Evolutionary conservation across 2,113 vertebrate genomes (phyloP), one percentile per base, ranked within the genome.

Genomic region (Orthonyx spaldingii): DNA sequence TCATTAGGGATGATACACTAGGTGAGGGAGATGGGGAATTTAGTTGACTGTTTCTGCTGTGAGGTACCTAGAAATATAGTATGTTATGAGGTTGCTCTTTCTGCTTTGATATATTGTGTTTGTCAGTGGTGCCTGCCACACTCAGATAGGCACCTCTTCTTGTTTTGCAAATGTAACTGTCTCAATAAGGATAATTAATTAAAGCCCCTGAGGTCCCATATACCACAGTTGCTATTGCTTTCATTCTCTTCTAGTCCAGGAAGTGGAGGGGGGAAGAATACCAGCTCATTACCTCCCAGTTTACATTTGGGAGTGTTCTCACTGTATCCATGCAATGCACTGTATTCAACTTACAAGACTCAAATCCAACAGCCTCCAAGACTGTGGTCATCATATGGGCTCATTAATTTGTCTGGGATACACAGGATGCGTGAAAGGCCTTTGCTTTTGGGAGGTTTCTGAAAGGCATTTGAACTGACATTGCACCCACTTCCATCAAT

Each of bases 1-100:
- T 95, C 91, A 94, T 94, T 91, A 96, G 35, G 59, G 59, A 96
- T 94, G 89, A 96, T 96, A 85, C 87, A 93, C 81, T 96, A 95
- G 90, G 84, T 84, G 90, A 91, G 91, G 87, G 87, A 97, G 59
- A 83, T 76, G 22, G 90, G 95, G 91, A 94, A 94, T 97, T 95
- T 83, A 76, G 70, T 10, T 88, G 87, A 83, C 85, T 90, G 65
- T 91, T 95, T 96, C 78, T 80, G 50, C 74, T 95, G 27, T 85
- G 63, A 85, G 70, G 74, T 91, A 96, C 87, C 75, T 89, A 85
- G 78, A 95, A 87, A 95, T 87, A 84, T 69, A 91, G 61, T 30
- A 65, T 0, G 0, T 87, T 95, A 83, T 80, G 66, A 65, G 70
- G 57, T 42, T 96, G 61, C 50, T 96, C 41, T 95, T 92, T 94